Percentiles rank a stretch among this genome's conserved stretches.
Evolutionary conservation across 2,797 vertebrate genomes (phyloP).

Genomic region (Gorsachius magnificus): DNA sequence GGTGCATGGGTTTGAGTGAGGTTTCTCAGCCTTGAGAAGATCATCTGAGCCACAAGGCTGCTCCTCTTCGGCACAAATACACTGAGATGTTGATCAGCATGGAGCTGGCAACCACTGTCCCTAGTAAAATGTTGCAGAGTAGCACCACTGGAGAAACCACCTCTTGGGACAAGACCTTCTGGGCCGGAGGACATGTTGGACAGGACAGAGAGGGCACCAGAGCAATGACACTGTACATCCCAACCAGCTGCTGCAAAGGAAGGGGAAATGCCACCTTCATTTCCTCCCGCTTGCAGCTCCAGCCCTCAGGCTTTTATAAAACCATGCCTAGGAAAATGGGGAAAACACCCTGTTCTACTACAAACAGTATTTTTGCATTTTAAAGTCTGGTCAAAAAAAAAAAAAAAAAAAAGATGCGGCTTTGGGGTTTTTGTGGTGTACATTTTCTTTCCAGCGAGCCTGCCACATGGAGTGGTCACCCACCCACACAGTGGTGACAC

Average conservation of each 20-base stretch:
- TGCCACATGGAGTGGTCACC: accelerated
- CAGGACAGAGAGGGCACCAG: not conserved
- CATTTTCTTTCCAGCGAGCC: not conserved
- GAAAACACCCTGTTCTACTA: not conserved
- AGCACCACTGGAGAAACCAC: not conserved
- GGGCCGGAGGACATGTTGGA: accelerated
- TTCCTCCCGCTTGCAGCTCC: not conserved
- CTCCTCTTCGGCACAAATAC: not conserved
- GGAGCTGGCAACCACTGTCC: not conserved
- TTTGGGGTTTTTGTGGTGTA: not conserved
- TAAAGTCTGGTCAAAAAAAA: accelerated
- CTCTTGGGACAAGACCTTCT: not conserved
- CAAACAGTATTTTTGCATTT: not conserved
- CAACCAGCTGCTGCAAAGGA: not conserved
- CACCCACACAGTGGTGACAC: accelerated
- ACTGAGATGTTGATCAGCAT: accelerated
- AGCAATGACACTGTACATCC: not conserved
- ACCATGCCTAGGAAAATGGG: not conserved
- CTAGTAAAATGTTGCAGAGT: not conserved
- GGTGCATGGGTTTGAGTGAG: not conserved
- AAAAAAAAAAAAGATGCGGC: too few relatives aligned
- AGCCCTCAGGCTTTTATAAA: not conserved
- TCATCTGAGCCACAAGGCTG: not conserved
- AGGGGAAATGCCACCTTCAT: not conserved
- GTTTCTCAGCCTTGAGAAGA: not conserved